Percentiles rank a stretch among this genome's conserved stretches.
phyloP scores from a whole-genome alignment of 2,113 vertebrate genomes.

The Ahaetulla prasina region DNA sequence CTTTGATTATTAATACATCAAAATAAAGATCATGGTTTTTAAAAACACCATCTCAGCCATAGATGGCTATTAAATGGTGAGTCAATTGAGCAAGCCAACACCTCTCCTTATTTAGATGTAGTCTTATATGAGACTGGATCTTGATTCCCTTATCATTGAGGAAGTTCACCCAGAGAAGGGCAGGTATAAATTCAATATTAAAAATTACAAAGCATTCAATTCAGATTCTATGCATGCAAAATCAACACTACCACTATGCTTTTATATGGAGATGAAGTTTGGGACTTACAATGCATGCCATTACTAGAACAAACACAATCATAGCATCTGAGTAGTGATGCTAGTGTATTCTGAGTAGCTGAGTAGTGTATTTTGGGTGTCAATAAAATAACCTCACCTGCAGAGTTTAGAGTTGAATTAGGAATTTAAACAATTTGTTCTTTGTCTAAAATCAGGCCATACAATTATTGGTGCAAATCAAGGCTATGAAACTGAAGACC shows the following conservation, averaged over 20 bases:
- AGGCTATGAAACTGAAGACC: not conserved
- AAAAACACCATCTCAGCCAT: not conserved
- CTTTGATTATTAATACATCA: not conserved
- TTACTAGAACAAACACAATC: not conserved
- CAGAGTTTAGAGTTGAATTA: not conserved
- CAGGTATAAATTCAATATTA: not conserved
- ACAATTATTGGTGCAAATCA: not conserved
- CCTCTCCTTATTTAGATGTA: not conserved
- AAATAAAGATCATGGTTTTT: not conserved
- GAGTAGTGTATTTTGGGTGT: not conserved
- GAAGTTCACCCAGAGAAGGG: not conserved
- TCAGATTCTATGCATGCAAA: not conserved
- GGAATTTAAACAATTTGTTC: not conserved
- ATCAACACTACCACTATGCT: not conserved
- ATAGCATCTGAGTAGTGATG: not conserved
- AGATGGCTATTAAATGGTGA: not conserved
- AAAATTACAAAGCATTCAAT: not conserved
- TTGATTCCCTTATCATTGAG: not conserved
- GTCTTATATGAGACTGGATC: not conserved
- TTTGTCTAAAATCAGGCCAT: not conserved
- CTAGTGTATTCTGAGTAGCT: no score
- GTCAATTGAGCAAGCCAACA: not conserved
- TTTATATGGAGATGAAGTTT: not conserved
- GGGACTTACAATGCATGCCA: not conserved
- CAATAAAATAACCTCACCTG: not conserved